Evolutionary conservation across 2,797 vertebrate species (phyloP), one percentile per base, ranked within the genome.

Genomic region (Ambastaia sidthimunki): DNA sequence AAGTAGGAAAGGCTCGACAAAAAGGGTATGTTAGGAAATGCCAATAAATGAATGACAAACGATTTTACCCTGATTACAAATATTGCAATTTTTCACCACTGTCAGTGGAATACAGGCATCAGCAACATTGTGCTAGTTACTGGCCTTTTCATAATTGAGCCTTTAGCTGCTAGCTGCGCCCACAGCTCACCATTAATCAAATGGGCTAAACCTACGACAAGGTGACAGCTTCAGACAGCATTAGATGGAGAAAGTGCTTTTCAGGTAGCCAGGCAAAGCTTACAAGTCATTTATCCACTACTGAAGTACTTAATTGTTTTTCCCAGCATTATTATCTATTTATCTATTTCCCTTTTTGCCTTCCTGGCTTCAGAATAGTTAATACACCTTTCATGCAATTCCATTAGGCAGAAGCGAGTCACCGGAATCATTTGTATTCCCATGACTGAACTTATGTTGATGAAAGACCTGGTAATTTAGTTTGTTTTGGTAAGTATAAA

Each of bases 181-280:
- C 95, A 95, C 95, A 97, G 97, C 97, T 96, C 94, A 95, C 94
- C 96, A 97, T 99, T 97, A 97, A 98, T 99, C 97, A 99, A 93
- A 88, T 90, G 91, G 94, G 94, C 94, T 95, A 95, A 96, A 95
- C 95, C 94, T 92, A 94, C 95, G 94, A 94, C 93, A 89, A 87
- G 80, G 91, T 96, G 96, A 97, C 96, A 97, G 96, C 94, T 95
- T 75, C 93, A 95, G 95, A 94, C 94, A 92, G 94, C 93, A 91
- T 94, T 94, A 94, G 94, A 95, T 89, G 93, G 94, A 93, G 92
- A 95, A 96, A 94, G 94, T 89, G 92, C 94, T 96, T 96, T 96
- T 93, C 95, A 96, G 95, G 95, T 97, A 95, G 92, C 87, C 87
- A 87, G 90, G 92, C 89, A 89, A 94, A 95, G 92, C 91, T 94